Evolutionary conservation across 2,888 invertebrate species (phyloP).

Genomic region (Dicycla oo): DNA sequence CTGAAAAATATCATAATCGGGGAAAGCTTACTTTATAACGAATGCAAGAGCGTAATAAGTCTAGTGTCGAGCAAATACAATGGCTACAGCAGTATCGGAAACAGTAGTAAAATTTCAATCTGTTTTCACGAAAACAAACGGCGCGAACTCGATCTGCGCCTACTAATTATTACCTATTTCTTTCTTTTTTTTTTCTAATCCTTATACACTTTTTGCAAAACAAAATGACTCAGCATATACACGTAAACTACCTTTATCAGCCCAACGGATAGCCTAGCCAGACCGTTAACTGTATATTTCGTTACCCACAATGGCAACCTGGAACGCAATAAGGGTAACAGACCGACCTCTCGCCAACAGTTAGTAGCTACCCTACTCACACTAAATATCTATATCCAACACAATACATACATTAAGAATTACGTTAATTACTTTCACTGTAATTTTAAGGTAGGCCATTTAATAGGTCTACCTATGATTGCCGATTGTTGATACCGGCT

Average conservation of each 20-base stretch:
- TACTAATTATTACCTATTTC: too few relatives aligned
- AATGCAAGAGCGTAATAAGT: too few relatives aligned
- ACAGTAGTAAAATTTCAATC: too few relatives aligned
- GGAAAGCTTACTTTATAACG: too few relatives aligned
- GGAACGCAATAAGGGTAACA: constrained; percentile 28
- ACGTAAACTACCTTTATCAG: constrained; percentile 9
- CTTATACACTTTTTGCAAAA: background rate
- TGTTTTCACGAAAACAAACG: too few relatives aligned
- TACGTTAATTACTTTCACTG: constrained; percentile 49
- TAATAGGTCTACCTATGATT: too few relatives aligned
- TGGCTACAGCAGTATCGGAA: too few relatives aligned
- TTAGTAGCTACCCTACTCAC: constrained; percentile 40
- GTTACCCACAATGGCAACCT: constrained; percentile 30
- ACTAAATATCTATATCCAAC: constrained; percentile 43
- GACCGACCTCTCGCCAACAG: constrained; percentile 20
- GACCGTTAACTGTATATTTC: constrained; percentile 40
- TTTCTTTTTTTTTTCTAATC: too few relatives aligned
- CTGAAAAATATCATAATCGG: too few relatives aligned
- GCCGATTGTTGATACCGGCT: too few relatives aligned
- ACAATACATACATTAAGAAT: constrained; percentile 56
- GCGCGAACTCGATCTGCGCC: too few relatives aligned
- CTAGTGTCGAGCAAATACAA: too few relatives aligned
- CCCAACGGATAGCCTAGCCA: background rate
- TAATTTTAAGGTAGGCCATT: constrained; percentile 45
- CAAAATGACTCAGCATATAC: background rate